Base-by-base conservation (phyloP, 2,113 vertebrate genomes). In the Tapirus terrestris region DNA sequence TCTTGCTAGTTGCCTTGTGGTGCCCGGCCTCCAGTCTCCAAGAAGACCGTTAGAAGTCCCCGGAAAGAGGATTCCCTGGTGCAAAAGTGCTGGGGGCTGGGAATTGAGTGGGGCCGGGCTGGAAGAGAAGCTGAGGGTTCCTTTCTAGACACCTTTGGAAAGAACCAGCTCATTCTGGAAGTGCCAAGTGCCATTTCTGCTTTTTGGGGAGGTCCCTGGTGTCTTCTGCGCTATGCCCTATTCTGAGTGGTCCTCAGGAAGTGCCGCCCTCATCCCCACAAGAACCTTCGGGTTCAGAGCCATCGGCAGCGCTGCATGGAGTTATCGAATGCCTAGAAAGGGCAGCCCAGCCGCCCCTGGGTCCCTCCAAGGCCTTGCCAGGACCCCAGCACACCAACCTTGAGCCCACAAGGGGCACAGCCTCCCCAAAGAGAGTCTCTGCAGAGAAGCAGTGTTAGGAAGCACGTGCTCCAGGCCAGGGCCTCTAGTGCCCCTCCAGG, bases 221-320 rank as follows among this genome's bases (percentile, higher is more conserved):
- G 14, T 56, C 36, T 31, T 0, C 43, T 12, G n/a, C 3, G 8
- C 39, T 14, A 8, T 2, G 58, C 16, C 65, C 17, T 21, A 0
- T 23, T 48, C 18, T 6, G 17, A 3, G 1, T 12, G 58, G 83
- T 0, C 3, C 53, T 33, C 31, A 5, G 12, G 25, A 51, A 33
- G 8, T 6, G 0, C n/a, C 3, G 25, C 29, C 68, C 14, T 67
- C 10, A 3, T 23, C 16, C 8, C 3, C 9, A 2, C 0, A 4
- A 63, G 16, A 17, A n/a, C 65, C 56, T 16, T 4, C 9, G 3
- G 2, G 29, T 4, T 23, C n/a, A 76, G 70, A 43, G 21, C 1
- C 9, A 8, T 2, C 5, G 10, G 23, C 25, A 1, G 36, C 1
- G 4, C 65, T 3, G 8, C 5, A 3, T 2, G 48, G n/a, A 9